Evolutionary conservation across 2,113 vertebrate genomes (phyloP), one percentile per base, ranked within the genome.

Genomic region (Helogale parvula): DNA sequence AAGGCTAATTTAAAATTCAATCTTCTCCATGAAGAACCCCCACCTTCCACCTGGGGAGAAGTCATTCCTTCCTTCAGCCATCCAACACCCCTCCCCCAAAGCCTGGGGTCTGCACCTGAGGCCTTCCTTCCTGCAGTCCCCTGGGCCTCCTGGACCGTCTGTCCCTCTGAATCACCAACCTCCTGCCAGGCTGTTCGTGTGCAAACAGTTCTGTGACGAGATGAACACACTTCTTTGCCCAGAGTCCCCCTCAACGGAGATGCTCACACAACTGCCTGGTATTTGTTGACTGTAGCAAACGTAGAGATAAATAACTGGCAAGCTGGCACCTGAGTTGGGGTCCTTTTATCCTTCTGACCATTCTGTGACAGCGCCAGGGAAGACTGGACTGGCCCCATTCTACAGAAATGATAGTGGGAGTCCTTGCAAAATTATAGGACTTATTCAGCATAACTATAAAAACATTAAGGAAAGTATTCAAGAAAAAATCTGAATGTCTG

Each of bases 121-220:
- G 68, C 31, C 7, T 47, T 10, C 57, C 11, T 33, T 23, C 2
- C 45, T 47, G 14, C 19, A 3, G 7, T 2, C 12, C 65, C 57
- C 23, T 5, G 50, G 1, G 35, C 35, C 15, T 52, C 50, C n/a
- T 1, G 21, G 16, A 11, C 3, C 0, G 1, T 41, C 45, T 11
- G 0, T 0, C 74, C 38, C 25, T 21, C 71, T 2, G 0, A 3
- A 29, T 68, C 1, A 9, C 41, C 5, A 1, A 6, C 13, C 2
- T 2, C 23, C 35, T 14, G 6, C 81, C n/a, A 12, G 12, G 17
- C 11, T 7, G 88, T 45, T 27, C 31, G n/a, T 12, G 23, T n/a
- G 66, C 71, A 81, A 31, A 57, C 21, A 13, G 14, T 83, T 47
- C 79, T 27, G 17, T 2, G 16, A 35, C 29, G 38, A 29, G 29